Evolutionary conservation across 2,888 invertebrate genomes (phyloP), one percentile per base, ranked within the genome.

Genomic region (Pyrochroa serraticornis): DNA sequence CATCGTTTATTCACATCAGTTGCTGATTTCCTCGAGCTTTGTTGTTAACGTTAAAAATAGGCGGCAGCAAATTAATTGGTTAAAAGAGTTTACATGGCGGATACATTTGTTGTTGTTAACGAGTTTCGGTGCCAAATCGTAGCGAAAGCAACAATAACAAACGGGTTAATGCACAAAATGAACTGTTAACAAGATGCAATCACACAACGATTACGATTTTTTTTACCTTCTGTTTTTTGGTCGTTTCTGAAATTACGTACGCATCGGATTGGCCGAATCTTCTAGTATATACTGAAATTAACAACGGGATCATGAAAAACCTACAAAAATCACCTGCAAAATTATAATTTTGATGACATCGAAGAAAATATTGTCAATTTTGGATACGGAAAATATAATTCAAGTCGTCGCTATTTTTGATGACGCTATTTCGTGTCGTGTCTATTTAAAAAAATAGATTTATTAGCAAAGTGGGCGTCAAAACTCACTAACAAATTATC

Each of bases 271-370:
- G 45, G 37, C 66, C 69, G 54, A 64, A 66, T 58, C 71, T 62
- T 61, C 71, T 65, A 47, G 71, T 70, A 61, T 70, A 69, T 36
- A 72, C 72, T 72, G 71, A 64, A 70, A 70, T 45, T 53, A 53
- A 10, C 39, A 39, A 39, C 3, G 22, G 22, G 22, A 5, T 22
- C 22, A 22, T 22, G 22, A 22, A 22, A 35, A 35, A 35, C 6
- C 35, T 3, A 35, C 2, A 35, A 6, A 35, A 35, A 35, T 35
- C n/a, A 35, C n/a, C n/a, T n/a, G n/a, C 35, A 6, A 35, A 35
- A 35, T 35, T 2, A 35, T 41, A 53, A 53, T 39, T 41, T 34
- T 5, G 22, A 5, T 22, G 3, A 22, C 3, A 5, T 22, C 5
- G 22, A 5, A 5, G 3, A 22, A 22, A 22, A 22, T 22, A 22